Conservation (phyloP, 2,113 vertebrate species). For the Pomatostomus ruficeps region DNA sequence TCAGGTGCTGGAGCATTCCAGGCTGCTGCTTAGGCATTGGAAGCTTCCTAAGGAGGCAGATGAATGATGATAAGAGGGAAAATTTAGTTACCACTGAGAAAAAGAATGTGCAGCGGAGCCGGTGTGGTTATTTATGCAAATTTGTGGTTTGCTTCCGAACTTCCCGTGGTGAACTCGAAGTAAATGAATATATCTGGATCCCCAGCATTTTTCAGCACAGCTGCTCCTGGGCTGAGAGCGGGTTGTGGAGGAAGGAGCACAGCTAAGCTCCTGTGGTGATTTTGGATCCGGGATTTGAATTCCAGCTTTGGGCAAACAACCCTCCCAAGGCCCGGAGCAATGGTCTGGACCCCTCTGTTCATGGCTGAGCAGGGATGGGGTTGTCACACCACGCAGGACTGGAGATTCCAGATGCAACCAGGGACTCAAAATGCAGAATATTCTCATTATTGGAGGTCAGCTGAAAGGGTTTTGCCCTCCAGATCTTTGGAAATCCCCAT, state of each 20-base stretch:
- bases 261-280: not conserved
- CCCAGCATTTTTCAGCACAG: not conserved
- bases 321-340: not conserved
- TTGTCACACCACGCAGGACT: not conserved
- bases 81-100: not conserved
- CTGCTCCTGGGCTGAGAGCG: not conserved
- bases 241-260: not conserved
- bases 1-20: not conserved
- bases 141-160: not conserved
- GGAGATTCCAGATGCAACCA: not conserved
- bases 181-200: not conserved
- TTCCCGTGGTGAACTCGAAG: not conserved
- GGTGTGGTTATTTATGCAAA: not conserved
- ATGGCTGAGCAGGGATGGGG: rapidly evolving
- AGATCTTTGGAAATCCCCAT: not conserved
- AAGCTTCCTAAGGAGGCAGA: not conserved
- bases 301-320: not conserved
- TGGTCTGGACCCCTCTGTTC: not conserved
- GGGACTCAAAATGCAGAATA: not conserved
- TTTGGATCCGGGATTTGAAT: not conserved
- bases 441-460: not conserved
- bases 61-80: not conserved
- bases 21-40: not conserved
- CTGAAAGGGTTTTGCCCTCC: not conserved
- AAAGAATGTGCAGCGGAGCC: too few relatives aligned